Base-by-base conservation (phyloP, 2,888 invertebrate species). In the Agrotis segetum region DNA sequence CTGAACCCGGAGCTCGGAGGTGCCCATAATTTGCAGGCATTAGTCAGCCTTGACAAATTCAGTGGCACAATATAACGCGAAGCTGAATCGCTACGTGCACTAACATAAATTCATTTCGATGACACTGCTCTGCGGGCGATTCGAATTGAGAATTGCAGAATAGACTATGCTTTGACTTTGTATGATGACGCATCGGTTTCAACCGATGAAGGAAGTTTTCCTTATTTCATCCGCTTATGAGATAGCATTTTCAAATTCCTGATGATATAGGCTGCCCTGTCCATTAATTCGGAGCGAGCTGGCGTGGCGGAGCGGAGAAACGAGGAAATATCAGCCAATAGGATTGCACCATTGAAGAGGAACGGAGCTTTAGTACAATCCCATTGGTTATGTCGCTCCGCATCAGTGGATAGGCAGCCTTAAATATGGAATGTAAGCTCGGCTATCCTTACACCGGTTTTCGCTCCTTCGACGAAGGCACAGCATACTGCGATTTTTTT, bases 71-170 rank as follows among this genome's bases (percentile, higher is more conserved):
- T 82, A 74, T 71, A 86, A 85, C 85, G 76, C 74, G 71, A 62
- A 79, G 81, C 71, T 63, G 60, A 65, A 81, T 77, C 71, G 74
- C 59, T 78, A 75, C 84, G 84, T 80, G 72, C 77, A 76, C 78
- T 24, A 80, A 79, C 82, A 87, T 85, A 84, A 82, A 85, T 87
- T 85, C 70, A 87, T 87, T 85, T 82, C 82, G 78, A 82, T 87
- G 85, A 85, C 85, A 82, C 69, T 65, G 71, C 70, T 67, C 40
- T 72, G 73, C 52, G 52, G 52, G 56, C 60, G 44, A 66, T 46
- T 62, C 62, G 59, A 55, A 55, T 46, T 19, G 34, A 63, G 79
- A 59, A 68, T 53, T 49, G 56, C 47, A 77, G 84, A 83, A 46
- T 52, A 24, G 77, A 21, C 55, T 17, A 13, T 58, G n/a, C 49